phyloP scores from a whole-genome alignment of 2,888 invertebrate species.

The Exephanes ischioxanthus region DNA sequence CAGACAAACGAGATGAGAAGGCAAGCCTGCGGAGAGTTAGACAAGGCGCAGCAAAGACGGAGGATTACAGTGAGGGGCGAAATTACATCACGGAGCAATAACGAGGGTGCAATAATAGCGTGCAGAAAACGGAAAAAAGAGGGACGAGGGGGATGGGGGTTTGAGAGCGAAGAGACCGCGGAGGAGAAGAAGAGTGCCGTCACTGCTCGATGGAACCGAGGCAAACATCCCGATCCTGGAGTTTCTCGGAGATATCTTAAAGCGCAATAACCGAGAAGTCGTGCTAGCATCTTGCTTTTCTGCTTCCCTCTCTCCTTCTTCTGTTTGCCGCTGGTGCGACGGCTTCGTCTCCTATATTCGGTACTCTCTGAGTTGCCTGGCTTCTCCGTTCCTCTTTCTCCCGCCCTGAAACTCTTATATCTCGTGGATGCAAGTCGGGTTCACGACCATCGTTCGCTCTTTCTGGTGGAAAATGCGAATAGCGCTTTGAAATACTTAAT shows the following conservation, averaged over 20 bases:
- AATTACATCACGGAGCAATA: constrained; percentile 79
- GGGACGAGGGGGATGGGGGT: constrained; percentile 16
- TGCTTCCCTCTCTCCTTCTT: constrained; percentile 32
- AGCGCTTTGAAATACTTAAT: constrained; percentile 73
- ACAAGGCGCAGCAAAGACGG: constrained; percentile 40
- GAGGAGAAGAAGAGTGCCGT: constrained; percentile 40
- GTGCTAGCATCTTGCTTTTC: constrained; percentile 42
- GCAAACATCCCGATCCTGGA: constrained; percentile 67
- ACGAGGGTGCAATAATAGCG: constrained; percentile 77
- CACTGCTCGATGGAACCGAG: constrained; percentile 56
- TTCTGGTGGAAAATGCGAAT: constrained; percentile 62
- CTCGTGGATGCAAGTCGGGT: constrained; percentile 37
- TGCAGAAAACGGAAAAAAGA: constrained; percentile 69
- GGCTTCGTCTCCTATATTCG: constrained; percentile 33
- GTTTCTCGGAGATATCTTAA: constrained; percentile 73
- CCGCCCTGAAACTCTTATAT: constrained; percentile 28
- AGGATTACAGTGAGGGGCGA: constrained; percentile 65
- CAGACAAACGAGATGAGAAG: constrained; percentile 34
- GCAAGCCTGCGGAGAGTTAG: constrained; percentile 11
- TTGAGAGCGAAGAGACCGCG: constrained; percentile 21
- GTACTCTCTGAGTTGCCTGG: constrained; percentile 20
- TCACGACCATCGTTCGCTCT: constrained; percentile 58
- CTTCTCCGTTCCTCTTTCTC: constrained; percentile 4
- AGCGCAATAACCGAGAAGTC: constrained; percentile 77
- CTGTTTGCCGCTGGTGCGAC: constrained; percentile 7